phyloP scores from a whole-genome alignment of 2,888 invertebrate species.

The Acrobasis consociella region DNA sequence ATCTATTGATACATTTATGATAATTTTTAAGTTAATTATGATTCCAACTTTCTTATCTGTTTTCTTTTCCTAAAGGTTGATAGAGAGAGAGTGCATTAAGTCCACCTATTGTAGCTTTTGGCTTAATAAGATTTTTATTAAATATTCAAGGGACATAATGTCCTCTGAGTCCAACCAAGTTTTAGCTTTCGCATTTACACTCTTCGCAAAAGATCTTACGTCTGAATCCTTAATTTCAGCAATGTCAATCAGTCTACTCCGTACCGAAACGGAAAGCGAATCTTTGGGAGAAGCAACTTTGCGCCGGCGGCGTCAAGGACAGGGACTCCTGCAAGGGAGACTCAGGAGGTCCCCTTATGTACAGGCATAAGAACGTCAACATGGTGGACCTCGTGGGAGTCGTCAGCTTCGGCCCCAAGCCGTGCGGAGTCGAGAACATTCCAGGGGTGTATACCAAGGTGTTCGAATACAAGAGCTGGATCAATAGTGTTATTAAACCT shows the following conservation, averaged over 20 bases:
- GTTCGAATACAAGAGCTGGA: slow-evolving; percentile 82
- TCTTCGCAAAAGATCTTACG: background rate
- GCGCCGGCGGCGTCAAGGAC: slow-evolving; percentile 82
- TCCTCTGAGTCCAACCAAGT: no score
- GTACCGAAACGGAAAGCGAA: slow-evolving; percentile 31
- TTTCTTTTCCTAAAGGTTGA: no score
- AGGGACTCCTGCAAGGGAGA: slow-evolving; percentile 85
- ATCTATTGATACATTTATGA: no score
- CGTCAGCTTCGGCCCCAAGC: slow-evolving; percentile 85
- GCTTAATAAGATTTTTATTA: no score
- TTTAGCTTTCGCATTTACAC: no score
- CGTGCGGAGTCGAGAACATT: slow-evolving; percentile 82
- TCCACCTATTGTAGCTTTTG: no score
- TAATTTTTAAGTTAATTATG: no score
- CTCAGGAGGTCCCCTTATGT: slow-evolving; percentile 86
- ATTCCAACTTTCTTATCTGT: no score
- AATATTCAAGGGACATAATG: no score
- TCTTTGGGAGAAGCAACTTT: slow-evolving; percentile 62
- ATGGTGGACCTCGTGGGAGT: slow-evolving; percentile 62
- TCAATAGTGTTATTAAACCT: slow-evolving; percentile 61
- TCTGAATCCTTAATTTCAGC: slow-evolving; percentile 35
- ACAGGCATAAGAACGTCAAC: slow-evolving; percentile 38
- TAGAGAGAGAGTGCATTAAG: no score
- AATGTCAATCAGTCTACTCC: slow-evolving; percentile 41
- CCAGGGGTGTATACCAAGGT: slow-evolving; percentile 86